Evolutionary conservation across 2,797 vertebrate species (phyloP), one percentile per base, ranked within the genome.

Genomic region (Neostethus bicornis): DNA sequence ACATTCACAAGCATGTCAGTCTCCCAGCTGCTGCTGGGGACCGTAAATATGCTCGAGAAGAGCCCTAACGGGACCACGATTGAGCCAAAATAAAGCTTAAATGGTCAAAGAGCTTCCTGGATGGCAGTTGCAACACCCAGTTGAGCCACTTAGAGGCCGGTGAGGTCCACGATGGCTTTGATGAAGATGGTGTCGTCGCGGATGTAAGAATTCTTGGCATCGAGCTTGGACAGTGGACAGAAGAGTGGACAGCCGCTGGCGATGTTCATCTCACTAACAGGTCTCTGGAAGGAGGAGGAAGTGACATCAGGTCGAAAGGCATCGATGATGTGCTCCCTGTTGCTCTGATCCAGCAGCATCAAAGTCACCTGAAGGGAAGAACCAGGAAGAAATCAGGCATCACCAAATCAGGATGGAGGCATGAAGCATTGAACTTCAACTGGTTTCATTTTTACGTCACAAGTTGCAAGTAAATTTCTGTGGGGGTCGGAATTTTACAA

Each of bases 181-280:
- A 99, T 95, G 89, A 98, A 99, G 89, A 98, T 95, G 83, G 94
- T 94, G 19, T 99, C 97, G 1, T 99, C 96, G 0, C 95, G 94
- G 61, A 98, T 94, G 45, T 98, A 98, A 19, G 95, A 94, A 79
- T 95, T 96, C 89, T 96, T 97, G 78, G 92, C 85, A 50, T 98
- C 96, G 60, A 98, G 94, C 77, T 95, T 93, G 13, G 94, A 92
- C 8, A 98, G 92, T 0, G 96, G 96, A 79, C 96, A 98, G 91
- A 99, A 99, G 56, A 98, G 95, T 0, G 97, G 96, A 63, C 97
- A 99, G 78, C 97, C 97, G 0, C 96, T 98, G 77, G 97, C 97
- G 1, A 99, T 96, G 90, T 99, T 99, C 96, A 98, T 98, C 77
- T 98, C 96, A 0, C 93, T 94, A 72, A 97, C 88, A 0, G 97